Percentiles rank a stretch among this genome's conserved stretches.
Conservation (phyloP, 2,888 invertebrate species). For the Caenorhabditis virilis region DNA sequence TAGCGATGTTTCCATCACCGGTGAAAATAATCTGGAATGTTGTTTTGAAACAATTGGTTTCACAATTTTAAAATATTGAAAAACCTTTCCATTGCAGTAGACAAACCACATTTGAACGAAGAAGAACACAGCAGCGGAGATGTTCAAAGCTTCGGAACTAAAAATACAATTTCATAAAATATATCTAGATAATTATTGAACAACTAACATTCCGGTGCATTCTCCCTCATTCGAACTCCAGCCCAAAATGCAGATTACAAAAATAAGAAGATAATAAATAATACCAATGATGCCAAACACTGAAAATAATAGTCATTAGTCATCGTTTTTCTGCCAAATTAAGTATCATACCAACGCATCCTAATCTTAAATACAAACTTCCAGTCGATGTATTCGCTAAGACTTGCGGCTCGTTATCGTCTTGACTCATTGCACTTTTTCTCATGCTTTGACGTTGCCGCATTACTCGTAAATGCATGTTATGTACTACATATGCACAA, state of each 20-base stretch:
- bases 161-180: constrained; percentile 2
- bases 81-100: constrained; percentile 56
- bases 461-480: constrained; percentile 31
- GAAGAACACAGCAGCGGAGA: constrained; percentile 43
- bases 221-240: constrained; percentile 46
- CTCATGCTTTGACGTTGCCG: constrained; percentile 29
- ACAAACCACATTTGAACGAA: constrained; percentile 60
- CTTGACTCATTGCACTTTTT: constrained; percentile 16
- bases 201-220: constrained; percentile 34
- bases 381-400: constrained; percentile 55
- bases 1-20: constrained; percentile 47
- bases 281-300: constrained; percentile 57
- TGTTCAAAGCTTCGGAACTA: constrained; percentile 39
- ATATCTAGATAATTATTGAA: background rate
- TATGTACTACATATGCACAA: constrained; percentile 40
- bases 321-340: background rate
- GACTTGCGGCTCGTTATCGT: constrained; percentile 27
- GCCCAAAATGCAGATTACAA: constrained; percentile 43
- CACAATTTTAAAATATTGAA: background rate
- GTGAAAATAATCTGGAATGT: constrained; percentile 50
- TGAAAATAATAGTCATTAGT: constrained; percentile 11
- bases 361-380: constrained; percentile 53
- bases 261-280: constrained; percentile 46
- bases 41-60: background rate
- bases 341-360: constrained; percentile 45